phyloP scores from a whole-genome alignment of 2,888 invertebrate species.

The Oscheius onirici region DNA sequence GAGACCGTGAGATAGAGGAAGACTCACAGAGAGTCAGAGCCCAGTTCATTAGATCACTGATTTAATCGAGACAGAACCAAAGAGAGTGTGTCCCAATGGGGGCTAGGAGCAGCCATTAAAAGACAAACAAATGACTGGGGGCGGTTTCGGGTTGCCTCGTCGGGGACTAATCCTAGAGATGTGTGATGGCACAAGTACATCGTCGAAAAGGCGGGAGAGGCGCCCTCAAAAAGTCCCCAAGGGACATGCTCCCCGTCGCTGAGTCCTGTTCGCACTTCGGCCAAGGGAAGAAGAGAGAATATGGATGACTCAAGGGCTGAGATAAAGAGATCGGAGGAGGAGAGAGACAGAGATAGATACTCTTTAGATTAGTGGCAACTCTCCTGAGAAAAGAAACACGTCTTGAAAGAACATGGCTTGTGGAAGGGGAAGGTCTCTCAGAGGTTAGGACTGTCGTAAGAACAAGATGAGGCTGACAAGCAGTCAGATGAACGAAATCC shows the following conservation, averaged over 20 bases:
- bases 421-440: neutral
- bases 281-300: constrained; percentile 1
- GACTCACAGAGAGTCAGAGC: no score
- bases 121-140: neutral
- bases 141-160: constrained; percentile 18
- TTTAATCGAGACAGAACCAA: neutral
- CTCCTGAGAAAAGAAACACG: neutral
- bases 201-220: neutral
- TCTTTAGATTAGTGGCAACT: neutral
- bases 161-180: constrained; percentile 11
- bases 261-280: constrained; percentile 20
- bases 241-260: neutral
- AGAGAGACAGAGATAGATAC: neutral
- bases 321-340: no score
- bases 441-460: neutral
- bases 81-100: constrained; percentile 1
- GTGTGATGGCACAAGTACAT: neutral
- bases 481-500: no score
- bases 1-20: no score
- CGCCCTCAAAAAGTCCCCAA: neutral
- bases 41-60: no score
- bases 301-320: neutral
- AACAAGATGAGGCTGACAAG: neutral
- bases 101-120: neutral
- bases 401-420: neutral